Evolutionary conservation across 2,888 invertebrate species (phyloP), one percentile per base, ranked within the genome.

Genomic region (Clostera curtula): DNA sequence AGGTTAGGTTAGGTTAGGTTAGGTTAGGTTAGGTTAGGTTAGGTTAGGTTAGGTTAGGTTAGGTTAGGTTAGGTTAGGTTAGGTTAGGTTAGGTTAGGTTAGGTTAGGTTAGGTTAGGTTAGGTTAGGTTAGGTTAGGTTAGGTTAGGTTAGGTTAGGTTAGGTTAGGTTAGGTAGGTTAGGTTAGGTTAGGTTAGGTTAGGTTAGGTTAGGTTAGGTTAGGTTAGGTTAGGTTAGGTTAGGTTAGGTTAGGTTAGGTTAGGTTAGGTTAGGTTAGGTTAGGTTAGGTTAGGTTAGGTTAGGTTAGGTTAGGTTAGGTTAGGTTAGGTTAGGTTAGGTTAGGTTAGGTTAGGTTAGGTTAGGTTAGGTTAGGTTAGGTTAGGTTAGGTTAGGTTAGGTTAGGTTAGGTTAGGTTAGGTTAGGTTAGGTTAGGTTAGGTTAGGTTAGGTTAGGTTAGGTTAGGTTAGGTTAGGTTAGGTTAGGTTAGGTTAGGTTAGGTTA

Each of bases 241-340:
- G 21, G 27, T 27, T 21, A 27, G 21, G 21, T 21, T 20, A 27
- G 21, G 27, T 27, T 27, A 27, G 20, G 21, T 20, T 20, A 27
- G 27, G 21, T 20, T 21, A 21, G 27, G 21, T 20, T 21, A 27
- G 21, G 27, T 21, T 27, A 27, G 21, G 27, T 27, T 21, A 27
- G 21, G 24, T 24, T 24, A 24, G 24, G 24, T 24, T 24, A 24
- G 24, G 24, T 24, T 24, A 24, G 24, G 24, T 24, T 23, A 12
- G 23, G 23, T 23, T 23, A 23, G 23, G 23, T 23, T 23, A 26
- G 20, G 26, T 20, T 19, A 26, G 20, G 26, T 26, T 27, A 27
- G 27, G 27, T 27, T 27, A 27, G 27, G 27, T 27, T 27, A 27
- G 27, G 27, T 27, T 27, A 27, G 27, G 27, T 27, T 27, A 27